Evolutionary conservation across 1,140 invertebrate genomes (phyloP), one percentile per base, ranked within the genome.

Genomic region (Drosophila micromelanica): DNA sequence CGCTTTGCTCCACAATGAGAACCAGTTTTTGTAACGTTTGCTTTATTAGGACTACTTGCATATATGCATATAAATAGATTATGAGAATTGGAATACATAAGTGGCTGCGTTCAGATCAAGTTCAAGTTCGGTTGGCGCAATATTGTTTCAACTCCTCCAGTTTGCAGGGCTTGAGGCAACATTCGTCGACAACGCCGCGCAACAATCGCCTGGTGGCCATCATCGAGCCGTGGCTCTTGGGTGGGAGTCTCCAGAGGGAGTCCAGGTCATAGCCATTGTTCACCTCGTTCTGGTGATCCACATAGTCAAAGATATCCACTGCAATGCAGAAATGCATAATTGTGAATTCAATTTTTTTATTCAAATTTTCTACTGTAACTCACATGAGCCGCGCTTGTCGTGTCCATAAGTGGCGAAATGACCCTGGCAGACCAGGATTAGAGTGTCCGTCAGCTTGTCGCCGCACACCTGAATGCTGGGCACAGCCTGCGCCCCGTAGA

Each of bases 301-400:
- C 80, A 45, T 85, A 84, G 70, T 85, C 80, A 17, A 85, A 76
- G 23, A 85, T 42, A 32, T 78, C 60, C 63, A 73, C 80, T 84
- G 76, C 38, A 54, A 74, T 57, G 49, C 40, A 40, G 54, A 57
- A 43, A 54, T 32, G 37, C 56, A 49, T 51, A 15, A 61, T 52
- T 46, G 38, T 12, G 3, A 57, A 49, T 67, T 6, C 6, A 6
- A 7, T 6, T 32, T 7, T 32, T 7, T 32, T 0, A 7, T 7
- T 32, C 7, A 7, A 7, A 7, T 32, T 32, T 32, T 32, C 15
- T 68, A 79, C 80, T 23, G 20, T 0, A 23, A 23, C 20, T 80
- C 13, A 85, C 80, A 20, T 15, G 59, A 45, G 55, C 20, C 55
- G 6, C 80, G 80, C 12, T 82, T 82, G 11, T 49, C 17, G 2